Percentiles rank a stretch among this genome's conserved stretches.
Evolutionary conservation across 2,797 vertebrate genomes (phyloP).

Genomic region (Takifugu ocellatus): DNA sequence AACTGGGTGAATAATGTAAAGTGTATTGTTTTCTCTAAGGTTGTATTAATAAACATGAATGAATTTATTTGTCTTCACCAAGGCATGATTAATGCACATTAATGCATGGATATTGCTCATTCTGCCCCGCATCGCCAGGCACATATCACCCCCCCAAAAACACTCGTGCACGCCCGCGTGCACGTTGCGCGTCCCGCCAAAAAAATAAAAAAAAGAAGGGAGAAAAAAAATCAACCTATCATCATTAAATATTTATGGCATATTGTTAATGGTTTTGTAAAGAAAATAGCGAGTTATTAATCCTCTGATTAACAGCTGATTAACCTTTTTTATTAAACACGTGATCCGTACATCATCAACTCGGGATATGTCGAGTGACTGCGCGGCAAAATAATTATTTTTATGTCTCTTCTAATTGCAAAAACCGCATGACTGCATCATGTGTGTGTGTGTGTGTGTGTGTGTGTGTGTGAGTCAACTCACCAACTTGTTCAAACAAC

Average conservation of each 20-base stretch:
- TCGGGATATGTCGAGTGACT: constrained; percentile 79
- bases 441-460: constrained; percentile 56
- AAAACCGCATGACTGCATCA: constrained; percentile 78
- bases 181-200: constrained; percentile 37
- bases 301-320: constrained; percentile 86
- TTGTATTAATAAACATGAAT: constrained; percentile 86
- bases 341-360: constrained; percentile 80
- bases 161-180: not conserved
- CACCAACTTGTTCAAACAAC: constrained; percentile 50
- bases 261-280: constrained; percentile 84
- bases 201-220: constrained; percentile 41
- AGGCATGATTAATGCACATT: constrained; percentile 83
- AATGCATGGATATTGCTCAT: constrained; percentile 76
- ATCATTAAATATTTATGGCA: constrained; percentile 84
- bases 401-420: constrained; percentile 83
- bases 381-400: constrained; percentile 81
- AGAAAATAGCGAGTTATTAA: constrained; percentile 86
- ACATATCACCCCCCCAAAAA: constrained; percentile 40
- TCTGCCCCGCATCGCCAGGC: constrained; percentile 66
- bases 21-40: constrained; percentile 82
- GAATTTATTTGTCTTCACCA: constrained; percentile 83
- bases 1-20: constrained; percentile 82
- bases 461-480: constrained; percentile 43
- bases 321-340: constrained; percentile 84
- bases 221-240: constrained; percentile 71